These are phyloP conservation scores for Clusia tigrina DNA, from an alignment of 2,888 invertebrate genomes.

Conservation along the genomic window DNA sequence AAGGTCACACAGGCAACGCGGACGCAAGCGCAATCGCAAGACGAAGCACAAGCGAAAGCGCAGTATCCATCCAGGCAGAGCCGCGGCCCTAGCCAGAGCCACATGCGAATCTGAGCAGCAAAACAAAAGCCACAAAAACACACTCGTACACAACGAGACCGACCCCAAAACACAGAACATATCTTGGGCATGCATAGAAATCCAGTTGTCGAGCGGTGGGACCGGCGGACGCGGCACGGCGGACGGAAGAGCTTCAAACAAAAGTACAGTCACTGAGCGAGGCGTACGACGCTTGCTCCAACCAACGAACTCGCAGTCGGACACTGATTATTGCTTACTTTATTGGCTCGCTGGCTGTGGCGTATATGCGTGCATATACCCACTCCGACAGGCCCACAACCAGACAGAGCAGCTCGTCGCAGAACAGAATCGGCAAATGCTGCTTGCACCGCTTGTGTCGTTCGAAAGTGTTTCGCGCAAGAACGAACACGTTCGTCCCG, in stretches of 20 bases:
- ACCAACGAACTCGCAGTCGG: not conserved
- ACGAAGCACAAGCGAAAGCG: too few species aligned
- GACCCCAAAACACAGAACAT: too few species aligned
- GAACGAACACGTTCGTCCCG: not conserved
- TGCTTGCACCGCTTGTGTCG: not conserved
- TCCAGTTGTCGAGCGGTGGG: too few species aligned
- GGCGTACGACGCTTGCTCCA: not conserved
- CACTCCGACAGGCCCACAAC: not conserved
- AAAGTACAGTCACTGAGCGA: slow-evolving; percentile 9
- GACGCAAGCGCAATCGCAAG: slow-evolving; percentile 8
- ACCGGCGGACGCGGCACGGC: too few species aligned
- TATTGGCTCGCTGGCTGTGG: not conserved
- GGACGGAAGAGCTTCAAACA: not conserved
- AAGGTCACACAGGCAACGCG: too few species aligned
- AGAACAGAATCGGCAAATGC: not conserved
- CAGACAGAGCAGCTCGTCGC: too few species aligned
- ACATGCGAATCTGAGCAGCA: slow-evolving; percentile 3
- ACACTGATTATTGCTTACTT: not conserved
- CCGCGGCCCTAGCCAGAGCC: not conserved
- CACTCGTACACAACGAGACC: not conserved
- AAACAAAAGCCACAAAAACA: not conserved
- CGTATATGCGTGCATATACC: not conserved
- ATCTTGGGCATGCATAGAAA: too few species aligned
- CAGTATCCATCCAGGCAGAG: too few species aligned
- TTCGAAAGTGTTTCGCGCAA: not conserved